Evolutionary conservation across 2,113 vertebrate species (phyloP), one percentile per base, ranked within the genome.

Genomic region (Lathamus discolor): DNA sequence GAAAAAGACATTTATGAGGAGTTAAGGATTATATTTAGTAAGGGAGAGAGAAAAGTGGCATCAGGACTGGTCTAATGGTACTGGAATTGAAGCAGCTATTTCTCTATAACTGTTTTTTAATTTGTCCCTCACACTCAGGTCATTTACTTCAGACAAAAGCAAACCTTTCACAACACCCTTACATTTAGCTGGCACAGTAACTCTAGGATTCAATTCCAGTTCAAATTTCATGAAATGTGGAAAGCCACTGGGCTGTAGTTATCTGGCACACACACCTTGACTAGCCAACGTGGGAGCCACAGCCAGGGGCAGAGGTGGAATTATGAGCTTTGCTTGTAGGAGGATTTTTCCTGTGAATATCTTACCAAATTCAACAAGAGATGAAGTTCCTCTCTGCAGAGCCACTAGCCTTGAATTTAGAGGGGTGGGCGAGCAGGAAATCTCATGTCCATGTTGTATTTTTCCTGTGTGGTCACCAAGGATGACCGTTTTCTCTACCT

Each of bases 271-370:
- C 17, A n/a, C 17, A 76, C 23, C 28, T 39, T 35, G 35, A 64
- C 4, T 7, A 77, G 48, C 52, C 48, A 85, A 11, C 0, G 1
- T 23, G 28, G 49, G 20, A 70, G 2, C 29, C 23, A 24, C 1
- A 10, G 27, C 10, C 39, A 14, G 8, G 35, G 52, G 11, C 14
- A 88, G 68, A 49, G 31, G 18, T 20, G 19, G n/a, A 77, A 19
- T 66, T 57, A 43, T 8, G 9, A 59, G 4, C 18, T 83, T 62
- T 81, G 10, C 7, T 62, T 37, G 15, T 66, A 69, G 46, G 24
- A 81, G 24, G 20, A 23, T 75, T 72, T 82, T 4, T 72, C 19
- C 25, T 89, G 11, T 1, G 4, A 62, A 29, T 8, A 17, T 9
- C 23, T 27, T 19, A 31, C 4, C 28, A 87, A 84, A 78, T 82